Evolutionary conservation across 2,797 vertebrate species (phyloP).

Genomic region (Botia almorhae): DNA sequence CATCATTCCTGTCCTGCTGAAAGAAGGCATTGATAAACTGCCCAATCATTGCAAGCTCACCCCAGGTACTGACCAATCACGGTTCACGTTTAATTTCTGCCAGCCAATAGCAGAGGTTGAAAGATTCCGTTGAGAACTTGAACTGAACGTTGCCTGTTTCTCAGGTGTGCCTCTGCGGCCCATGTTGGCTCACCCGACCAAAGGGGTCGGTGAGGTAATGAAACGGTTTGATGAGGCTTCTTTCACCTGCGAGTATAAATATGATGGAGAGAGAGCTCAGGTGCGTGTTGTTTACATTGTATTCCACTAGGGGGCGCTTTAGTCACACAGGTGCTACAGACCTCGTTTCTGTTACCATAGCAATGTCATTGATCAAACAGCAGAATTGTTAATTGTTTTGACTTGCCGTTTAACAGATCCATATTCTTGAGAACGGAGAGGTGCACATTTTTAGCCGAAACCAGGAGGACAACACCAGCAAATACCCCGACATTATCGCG

Average conservation of each 20-base stretch:
- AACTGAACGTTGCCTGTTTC: neutral
- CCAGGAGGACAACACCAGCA: conserved; percentile 91
- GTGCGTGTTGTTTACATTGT: conserved; percentile 65
- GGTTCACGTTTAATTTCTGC: neutral
- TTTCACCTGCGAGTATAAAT: conserved; percentile 94
- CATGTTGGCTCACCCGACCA: conserved; percentile 91
- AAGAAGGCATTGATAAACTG: conserved; percentile 86
- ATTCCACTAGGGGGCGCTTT: conserved; percentile 32
- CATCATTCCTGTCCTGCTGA: conserved; percentile 84
- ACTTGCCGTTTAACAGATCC: conserved; percentile 78
- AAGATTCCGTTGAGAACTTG: neutral
- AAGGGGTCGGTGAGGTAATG: conserved; percentile 87
- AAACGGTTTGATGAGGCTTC: conserved; percentile 88
- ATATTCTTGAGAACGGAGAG: conserved; percentile 85
- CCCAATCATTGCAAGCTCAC: conserved; percentile 89
- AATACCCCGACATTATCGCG: conserved; percentile 89
- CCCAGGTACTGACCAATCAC: conserved; percentile 79
- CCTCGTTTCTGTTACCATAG: neutral
- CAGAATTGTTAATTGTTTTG: conserved; percentile 5
- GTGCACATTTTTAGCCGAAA: conserved; percentile 90
- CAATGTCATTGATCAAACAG: neutral
- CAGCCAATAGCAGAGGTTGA: neutral
- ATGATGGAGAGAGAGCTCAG: conserved; percentile 91
- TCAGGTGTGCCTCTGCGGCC: conserved; percentile 87
- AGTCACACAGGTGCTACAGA: neutral